Evolutionary conservation across 2,797 vertebrate species (phyloP).

Genomic region (Lophura swinhoii): DNA sequence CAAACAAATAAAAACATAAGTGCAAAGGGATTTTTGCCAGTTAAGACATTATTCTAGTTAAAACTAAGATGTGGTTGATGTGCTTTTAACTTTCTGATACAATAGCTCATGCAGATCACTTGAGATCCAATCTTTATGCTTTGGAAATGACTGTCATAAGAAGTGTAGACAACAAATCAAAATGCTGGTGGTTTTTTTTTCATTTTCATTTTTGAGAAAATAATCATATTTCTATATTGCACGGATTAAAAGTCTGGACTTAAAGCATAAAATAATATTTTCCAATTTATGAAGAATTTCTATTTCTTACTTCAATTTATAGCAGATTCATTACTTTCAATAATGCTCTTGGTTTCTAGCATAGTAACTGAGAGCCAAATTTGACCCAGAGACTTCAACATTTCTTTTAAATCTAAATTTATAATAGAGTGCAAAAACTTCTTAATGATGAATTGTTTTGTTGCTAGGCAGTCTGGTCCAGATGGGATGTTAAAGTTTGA

Average conservation of each 20-base stretch:
- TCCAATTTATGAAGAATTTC: neutral
- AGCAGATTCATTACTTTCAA: conserved; percentile 1
- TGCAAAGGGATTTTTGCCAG: neutral
- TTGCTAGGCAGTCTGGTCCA: conserved; percentile 44
- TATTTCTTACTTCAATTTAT: neutral
- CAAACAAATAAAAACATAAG: neutral
- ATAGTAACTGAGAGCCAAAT: conserved; percentile 22
- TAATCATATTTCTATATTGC: neutral
- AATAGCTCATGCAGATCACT: neutral
- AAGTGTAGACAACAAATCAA: neutral
- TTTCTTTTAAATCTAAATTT: conserved; percentile 55
- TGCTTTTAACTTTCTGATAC: neutral
- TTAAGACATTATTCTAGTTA: neutral
- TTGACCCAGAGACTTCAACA: conserved; percentile 18
- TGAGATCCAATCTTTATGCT: neutral
- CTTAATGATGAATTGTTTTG: conserved; percentile 57
- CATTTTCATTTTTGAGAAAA: neutral
- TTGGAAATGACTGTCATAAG: neutral
- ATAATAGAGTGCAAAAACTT: conserved; percentile 34
- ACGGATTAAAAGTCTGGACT: neutral
- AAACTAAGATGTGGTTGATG: neutral
- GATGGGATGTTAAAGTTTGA: conserved; percentile 54
- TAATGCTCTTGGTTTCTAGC: neutral
- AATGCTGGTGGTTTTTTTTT: neutral
- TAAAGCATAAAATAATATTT: neutral